Conservation (phyloP, 2,888 invertebrate genomes). For the Lycaena phlaeas region DNA sequence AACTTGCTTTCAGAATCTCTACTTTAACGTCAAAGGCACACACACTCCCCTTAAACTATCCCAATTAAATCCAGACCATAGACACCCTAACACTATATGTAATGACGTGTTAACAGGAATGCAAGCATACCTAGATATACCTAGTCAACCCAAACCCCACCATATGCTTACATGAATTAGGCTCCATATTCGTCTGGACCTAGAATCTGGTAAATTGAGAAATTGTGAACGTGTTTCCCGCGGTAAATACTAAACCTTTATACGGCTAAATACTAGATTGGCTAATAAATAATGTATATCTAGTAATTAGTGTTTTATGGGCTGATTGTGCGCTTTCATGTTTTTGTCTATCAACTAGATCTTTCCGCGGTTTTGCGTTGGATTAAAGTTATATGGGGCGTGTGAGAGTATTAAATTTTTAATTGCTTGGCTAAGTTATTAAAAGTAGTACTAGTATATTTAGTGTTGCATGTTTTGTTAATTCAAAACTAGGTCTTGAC, state of each 20-base stretch:
- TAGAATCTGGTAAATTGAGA: constrained; percentile 21
- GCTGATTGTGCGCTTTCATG: too few species aligned
- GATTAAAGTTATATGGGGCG: too few species aligned
- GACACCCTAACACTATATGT: constrained; percentile 14
- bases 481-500: too few species aligned
- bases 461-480: too few species aligned
- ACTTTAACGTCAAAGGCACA: too few species aligned
- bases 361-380: too few species aligned
- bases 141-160: background rate
- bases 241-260: constrained; percentile 14
- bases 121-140: constrained; percentile 8
- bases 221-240: constrained; percentile 20
- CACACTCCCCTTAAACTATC: too few species aligned
- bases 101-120: constrained; percentile 19
- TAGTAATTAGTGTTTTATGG: background rate
- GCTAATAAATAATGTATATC: constrained; percentile 4
- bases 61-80: background rate
- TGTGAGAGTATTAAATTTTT: too few species aligned
- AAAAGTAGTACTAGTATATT: too few species aligned
- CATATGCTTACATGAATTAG: constrained; percentile 12
- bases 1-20: too few species aligned
- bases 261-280: constrained; percentile 9
- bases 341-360: too few species aligned
- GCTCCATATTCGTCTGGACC: constrained; percentile 11
- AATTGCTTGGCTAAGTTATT: too few species aligned